Base-by-base conservation (phyloP, 2,888 invertebrate species). In the Hydraecia micacea region DNA sequence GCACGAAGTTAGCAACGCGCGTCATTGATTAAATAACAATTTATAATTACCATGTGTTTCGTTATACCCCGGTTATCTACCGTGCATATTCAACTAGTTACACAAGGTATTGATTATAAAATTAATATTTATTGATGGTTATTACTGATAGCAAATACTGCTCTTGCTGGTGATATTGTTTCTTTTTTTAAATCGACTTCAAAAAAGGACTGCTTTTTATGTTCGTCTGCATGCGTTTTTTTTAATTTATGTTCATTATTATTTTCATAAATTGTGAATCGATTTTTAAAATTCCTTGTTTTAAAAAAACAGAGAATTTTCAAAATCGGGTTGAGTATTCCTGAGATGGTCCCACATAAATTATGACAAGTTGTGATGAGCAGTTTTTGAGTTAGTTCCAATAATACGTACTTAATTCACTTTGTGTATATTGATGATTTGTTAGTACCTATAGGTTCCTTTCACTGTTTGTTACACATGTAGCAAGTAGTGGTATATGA, bases 1-100 rank as follows among this genome's bases (percentile, higher is more conserved):
- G 80, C 73, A 79, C 72, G 49, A 85, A 81, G 67, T 77, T 77
- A 72, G 73, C 78, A 55, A 73, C 52, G 18, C 52, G 68, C 68
- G 78, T 86, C 74, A 81, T 75, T 72, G 75, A 82, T 85, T 81
- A 81, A 84, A 79, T 82, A 84, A 87, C 75, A 75, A 79, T 62
- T 36, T 80, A 81, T 77, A 83, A 84, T 82, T 80, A 83, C 70
- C 84, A 75, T 42, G 58, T 70, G 68, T 68, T 81, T 68, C 75
- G 77, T 66, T 81, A 81, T 62, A 85, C 68, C 39, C 76, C 71
- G 65, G 63, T 78, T 71, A 25, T 72, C 25, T 70, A 65, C 69
- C 67, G 71, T 80, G 73, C 77, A 79, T 86, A 86, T 83, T 84
- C 52, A 58, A 69, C 52, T 25, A 46, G 49, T 18, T 28, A 62